phyloP scores from a whole-genome alignment of 92 coral and sea anemone species.

The Pocillopora meandrina region DNA sequence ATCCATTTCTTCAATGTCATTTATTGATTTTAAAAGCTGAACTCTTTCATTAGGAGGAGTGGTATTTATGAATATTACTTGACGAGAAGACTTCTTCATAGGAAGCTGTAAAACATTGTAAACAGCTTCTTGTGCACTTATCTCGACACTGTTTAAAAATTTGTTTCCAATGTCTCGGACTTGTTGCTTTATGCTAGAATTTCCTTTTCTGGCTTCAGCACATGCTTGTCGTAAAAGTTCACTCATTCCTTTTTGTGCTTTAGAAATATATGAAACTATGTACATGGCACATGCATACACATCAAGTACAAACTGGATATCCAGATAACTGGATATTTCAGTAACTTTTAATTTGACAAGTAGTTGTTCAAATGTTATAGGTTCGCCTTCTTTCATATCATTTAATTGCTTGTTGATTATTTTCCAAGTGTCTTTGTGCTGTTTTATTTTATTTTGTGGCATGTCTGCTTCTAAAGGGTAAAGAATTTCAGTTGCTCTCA shows the following conservation, averaged over 20 bases:
- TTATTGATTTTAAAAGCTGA: too few relatives aligned
- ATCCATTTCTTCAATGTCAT: constrained; percentile 22
- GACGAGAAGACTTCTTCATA: constrained; percentile 52
- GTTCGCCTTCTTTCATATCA: constrained; percentile 47
- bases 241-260: too few relatives aligned
- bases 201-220: too few relatives aligned
- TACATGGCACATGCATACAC: constrained; percentile 72
- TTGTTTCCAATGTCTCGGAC: too few relatives aligned
- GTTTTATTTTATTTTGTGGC: constrained; percentile 29
- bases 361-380: constrained; percentile 62
- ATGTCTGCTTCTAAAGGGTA: constrained; percentile 59
- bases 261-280: constrained; percentile 33
- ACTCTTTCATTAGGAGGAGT: not conserved
- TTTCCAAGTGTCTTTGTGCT: constrained; percentile 58
- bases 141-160: too few relatives aligned
- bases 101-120: constrained; percentile 33
- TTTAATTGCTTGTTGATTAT: constrained; percentile 31
- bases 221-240: too few relatives aligned
- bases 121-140: too few relatives aligned
- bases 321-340: constrained; percentile 74
- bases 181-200: too few relatives aligned
- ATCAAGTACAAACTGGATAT: constrained; percentile 70
- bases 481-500: constrained; percentile 61
- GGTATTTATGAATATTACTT: constrained; percentile 55
- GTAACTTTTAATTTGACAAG: constrained; percentile 35